These are phyloP conservation scores for Halotydeus destructor DNA, from an alignment of 1,140 invertebrate species.

Conservation along the genomic window DNA sequence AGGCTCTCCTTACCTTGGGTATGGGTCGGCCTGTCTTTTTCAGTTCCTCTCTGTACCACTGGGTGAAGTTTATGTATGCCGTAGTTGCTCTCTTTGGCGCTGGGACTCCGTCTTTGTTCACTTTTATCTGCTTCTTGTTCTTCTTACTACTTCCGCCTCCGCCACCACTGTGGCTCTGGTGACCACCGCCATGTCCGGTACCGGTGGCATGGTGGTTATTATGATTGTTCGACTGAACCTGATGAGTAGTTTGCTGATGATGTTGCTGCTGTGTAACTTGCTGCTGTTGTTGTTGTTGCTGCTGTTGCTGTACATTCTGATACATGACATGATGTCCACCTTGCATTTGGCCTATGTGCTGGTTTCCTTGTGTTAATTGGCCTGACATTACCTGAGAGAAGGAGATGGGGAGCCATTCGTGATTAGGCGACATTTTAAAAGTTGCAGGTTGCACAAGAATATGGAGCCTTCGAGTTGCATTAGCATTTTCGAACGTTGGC, in stretches of 20 bases:
- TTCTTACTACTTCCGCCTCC: slow-evolving; percentile 7
- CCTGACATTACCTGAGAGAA: slow-evolving; percentile 3
- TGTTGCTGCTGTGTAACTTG: background rate
- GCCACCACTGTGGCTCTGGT: background rate
- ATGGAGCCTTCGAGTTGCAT: too few relatives aligned
- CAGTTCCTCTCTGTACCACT: slow-evolving; percentile 21
- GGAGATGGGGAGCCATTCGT: background rate
- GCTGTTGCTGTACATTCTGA: slow-evolving; percentile 5
- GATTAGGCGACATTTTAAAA: too few relatives aligned
- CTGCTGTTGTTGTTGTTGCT: background rate
- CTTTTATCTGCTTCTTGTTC: slow-evolving; percentile 18
- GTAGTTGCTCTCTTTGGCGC: slow-evolving; percentile 21
- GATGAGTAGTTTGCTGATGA: background rate
- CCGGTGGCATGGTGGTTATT: background rate
- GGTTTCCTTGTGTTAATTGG: slow-evolving; percentile 4
- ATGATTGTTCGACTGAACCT: background rate
- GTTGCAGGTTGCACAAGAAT: too few relatives aligned
- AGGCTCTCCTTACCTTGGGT: slow-evolving; percentile 16
- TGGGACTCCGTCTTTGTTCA: slow-evolving; percentile 20
- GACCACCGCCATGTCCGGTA: slow-evolving; percentile 1
- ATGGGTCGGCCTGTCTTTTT: slow-evolving; percentile 20
- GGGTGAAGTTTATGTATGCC: slow-evolving; percentile 21
- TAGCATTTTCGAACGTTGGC: too few relatives aligned
- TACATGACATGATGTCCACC: background rate
- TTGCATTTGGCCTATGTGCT: background rate